Conservation (phyloP, 2,113 vertebrate species). For the Mus pahari region DNA sequence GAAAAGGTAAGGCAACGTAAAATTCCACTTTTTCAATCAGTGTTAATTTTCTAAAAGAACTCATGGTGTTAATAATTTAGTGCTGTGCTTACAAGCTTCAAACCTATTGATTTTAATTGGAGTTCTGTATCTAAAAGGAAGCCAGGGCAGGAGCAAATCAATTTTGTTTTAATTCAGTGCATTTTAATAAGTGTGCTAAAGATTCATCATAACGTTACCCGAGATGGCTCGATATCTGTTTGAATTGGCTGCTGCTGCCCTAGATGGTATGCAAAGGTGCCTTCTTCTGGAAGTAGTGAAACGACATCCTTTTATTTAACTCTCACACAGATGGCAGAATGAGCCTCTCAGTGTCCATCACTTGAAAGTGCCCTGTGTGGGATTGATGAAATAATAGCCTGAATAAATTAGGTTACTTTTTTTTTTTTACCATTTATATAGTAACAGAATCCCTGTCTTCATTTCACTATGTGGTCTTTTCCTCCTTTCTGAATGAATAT, state of each 20-base stretch:
- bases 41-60: constrained; percentile 81
- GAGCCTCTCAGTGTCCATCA: constrained; percentile 60
- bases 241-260: constrained; percentile 13
- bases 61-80: constrained; percentile 80
- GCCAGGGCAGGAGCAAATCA: constrained; percentile 76
- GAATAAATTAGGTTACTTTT: constrained; percentile 71
- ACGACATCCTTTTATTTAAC: constrained; percentile 61
- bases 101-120: constrained; percentile 82
- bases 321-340: constrained; percentile 48
- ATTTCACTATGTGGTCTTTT: constrained; percentile 40
- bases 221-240: constrained; percentile 67
- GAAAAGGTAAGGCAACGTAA: constrained; percentile 72
- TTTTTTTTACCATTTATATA: constrained; percentile 66
- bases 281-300: constrained; percentile 64
- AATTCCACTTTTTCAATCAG: constrained; percentile 81
- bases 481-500: constrained; percentile 67
- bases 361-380: constrained; percentile 61
- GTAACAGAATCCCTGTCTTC: constrained; percentile 62
- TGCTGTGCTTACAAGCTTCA: constrained; percentile 78
- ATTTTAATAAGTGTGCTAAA: constrained; percentile 80
- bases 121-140: constrained; percentile 75
- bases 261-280: constrained; percentile 56
- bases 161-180: constrained; percentile 80
- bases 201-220: constrained; percentile 71
- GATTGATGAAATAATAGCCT: constrained; percentile 75